A percentile compares a stretch with the other conserved stretches of the same genome.
Evolutionary conservation across 2,888 invertebrate species (phyloP).

Genomic region (Smittia aterrima): DNA sequence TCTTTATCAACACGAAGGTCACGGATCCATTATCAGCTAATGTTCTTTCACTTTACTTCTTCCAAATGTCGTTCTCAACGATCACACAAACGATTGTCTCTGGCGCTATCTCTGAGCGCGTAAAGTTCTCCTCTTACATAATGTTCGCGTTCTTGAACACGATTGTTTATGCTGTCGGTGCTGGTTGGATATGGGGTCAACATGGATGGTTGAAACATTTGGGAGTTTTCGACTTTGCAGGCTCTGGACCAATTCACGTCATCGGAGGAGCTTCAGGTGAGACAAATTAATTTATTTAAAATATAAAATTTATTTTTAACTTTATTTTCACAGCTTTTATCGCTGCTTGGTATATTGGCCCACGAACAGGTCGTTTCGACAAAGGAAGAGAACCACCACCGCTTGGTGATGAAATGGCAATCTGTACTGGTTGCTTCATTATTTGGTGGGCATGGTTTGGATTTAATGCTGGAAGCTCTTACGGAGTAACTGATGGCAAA

Average conservation of each 20-base stretch:
- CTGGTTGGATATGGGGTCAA: slow-evolving; percentile 53
- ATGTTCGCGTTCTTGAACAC: slow-evolving; percentile 57
- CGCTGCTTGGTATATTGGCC: slow-evolving; percentile 56
- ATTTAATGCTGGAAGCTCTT: slow-evolving; percentile 55
- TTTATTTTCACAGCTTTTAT: slow-evolving; percentile 50
- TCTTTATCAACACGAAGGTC: not conserved
- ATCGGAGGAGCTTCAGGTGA: slow-evolving; percentile 42
- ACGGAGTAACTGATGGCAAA: slow-evolving; percentile 53
- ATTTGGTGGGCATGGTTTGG: slow-evolving; percentile 61
- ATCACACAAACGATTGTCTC: not conserved
- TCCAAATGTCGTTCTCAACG: slow-evolving; percentile 22
- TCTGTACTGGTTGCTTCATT: slow-evolving; percentile 55
- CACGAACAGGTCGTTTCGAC: slow-evolving; percentile 54
- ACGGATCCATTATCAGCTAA: not conserved
- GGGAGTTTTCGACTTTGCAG: slow-evolving; percentile 24
- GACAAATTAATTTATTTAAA: not conserved
- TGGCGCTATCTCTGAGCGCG: slow-evolving; percentile 45
- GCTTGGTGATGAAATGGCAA: slow-evolving; percentile 55
- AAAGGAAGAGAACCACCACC: slow-evolving; percentile 49
- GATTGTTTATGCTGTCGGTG: slow-evolving; percentile 57
- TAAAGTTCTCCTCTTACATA: slow-evolving; percentile 56
- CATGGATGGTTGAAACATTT: not conserved
- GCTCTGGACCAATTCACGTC: not conserved
- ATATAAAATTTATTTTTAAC: too few species aligned
- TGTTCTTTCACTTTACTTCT: slow-evolving; percentile 4